Evolutionary conservation across 2,113 vertebrate genomes (phyloP), one percentile per base, ranked within the genome.

Genomic region (Nothocercus julius): DNA sequence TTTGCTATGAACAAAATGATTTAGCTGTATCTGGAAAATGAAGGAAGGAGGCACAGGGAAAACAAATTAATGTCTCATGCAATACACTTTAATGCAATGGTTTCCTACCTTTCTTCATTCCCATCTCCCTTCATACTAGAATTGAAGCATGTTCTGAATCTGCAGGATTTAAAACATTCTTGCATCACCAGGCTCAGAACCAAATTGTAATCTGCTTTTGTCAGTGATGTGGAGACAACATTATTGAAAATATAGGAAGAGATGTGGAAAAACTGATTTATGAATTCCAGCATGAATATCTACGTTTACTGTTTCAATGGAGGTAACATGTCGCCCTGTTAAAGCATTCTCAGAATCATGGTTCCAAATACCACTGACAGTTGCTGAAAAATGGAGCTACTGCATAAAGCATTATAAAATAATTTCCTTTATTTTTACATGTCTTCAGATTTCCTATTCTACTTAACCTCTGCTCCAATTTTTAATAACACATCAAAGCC

Each of bases 21-120:
- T 91, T 78, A 73, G 76, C 86, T 85, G 19, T 58, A 32, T 95
- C 86, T 85, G 74, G 77, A 96, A 96, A 94, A 89, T 6, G 27
- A 89, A 74, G 66, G 61, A 5, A 82, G 58, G 62, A 90, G 82
- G 42, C 81, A 75, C 11, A 36, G 47, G 30, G 42, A 82, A 92
- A 88, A 58, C 53, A 90, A 93, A 95, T 86, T 32, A 82, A 92
- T 92, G 94, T 95, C 93, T 95, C 45, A 89, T 92, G 75, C 49
- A 75, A 21, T 44, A 4, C 74, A 34, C 32, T 94, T 76, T 70
- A 76, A 7, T 54, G 67, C 58, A 84, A 78, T 36, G 20, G 15
- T 93, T 86, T 82, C 62, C 30, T 63, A 30, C 40, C 73, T 84
- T 70, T 3, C 44, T 62, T 75, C 25, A 47, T 75, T 87, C 15